These are phyloP conservation scores for Rhinoptilus africanus DNA, from an alignment of 2,113 vertebrate genomes.

Conservation along the genomic window DNA sequence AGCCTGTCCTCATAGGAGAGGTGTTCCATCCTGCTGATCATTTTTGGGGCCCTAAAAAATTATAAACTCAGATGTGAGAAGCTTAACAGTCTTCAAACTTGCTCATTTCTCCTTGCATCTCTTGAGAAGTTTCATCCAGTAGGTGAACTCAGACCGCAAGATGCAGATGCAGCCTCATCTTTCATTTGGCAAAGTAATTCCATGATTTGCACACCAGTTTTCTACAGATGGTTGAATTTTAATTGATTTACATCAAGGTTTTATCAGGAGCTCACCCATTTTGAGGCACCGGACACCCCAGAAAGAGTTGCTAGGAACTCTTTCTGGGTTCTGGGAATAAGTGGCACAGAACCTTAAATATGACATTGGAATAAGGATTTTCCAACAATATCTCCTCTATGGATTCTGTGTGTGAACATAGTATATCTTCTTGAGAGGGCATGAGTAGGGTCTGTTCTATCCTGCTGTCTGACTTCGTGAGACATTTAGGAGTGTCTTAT, in stretches of 20 bases:
- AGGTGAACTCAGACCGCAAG: background rate
- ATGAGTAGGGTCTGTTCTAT: background rate
- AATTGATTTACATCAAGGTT: background rate
- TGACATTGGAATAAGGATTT: background rate
- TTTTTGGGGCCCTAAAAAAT: no score
- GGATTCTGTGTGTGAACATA: accelerated
- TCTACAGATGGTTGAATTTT: background rate
- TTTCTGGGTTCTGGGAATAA: background rate
- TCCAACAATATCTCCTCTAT: background rate
- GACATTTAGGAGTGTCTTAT: background rate
- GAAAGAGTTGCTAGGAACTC: background rate
- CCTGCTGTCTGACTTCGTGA: background rate
- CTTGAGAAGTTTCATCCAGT: background rate
- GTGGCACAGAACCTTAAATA: background rate
- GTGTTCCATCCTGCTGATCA: no score
- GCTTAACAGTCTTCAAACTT: background rate
- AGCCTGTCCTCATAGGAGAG: no score
- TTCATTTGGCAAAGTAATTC: background rate
- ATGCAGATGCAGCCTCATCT: background rate
- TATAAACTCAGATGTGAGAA: background rate
- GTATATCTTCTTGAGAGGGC: background rate
- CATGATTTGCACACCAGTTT: background rate
- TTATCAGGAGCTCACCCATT: background rate
- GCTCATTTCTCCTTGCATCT: background rate
- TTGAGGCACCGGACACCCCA: background rate